Base-by-base conservation (phyloP, 2,888 invertebrate species). In the Netelia virgata region DNA sequence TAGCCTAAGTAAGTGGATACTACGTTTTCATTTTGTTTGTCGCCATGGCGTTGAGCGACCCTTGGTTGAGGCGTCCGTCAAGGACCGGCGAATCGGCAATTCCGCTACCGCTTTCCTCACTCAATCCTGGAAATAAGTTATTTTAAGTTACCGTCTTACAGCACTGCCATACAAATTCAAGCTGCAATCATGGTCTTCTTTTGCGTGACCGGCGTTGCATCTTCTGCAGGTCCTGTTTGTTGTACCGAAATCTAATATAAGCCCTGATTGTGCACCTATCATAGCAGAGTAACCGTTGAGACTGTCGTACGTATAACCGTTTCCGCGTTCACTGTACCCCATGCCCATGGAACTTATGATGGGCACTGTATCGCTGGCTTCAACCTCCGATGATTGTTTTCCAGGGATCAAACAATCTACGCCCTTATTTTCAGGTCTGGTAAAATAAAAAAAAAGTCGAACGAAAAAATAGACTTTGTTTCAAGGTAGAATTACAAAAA, bases 311-410 rank as follows among this genome's bases (percentile, higher is more conserved):
- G 57, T 41, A 18, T 36, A 68, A 16, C 75, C 74, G 3, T n/a
- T 68, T 20, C 77, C 77, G 36, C 81, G 81, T 16, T 73, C 73
- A 69, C 53, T 81, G 69, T 68, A 69, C 23, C 75, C 81, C 74
- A 81, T 81, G 18, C 75, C 81, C 28, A 11, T 41, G 6, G 74
- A 75, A 47, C 28, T 61, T 8, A 66, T 23, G 11, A 81, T 74
- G 5, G 66, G 72, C 5, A 72, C 79, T 23, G 20, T 80, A 11
- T 73, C 66, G 41, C n/a, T 28, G 23, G 14, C 63, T 16, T 59
- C 14, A 28, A 78, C 57, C 47, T 18, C 68, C 14, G 1, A 20
- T 68, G 18, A 11, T 14, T n/a, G 50, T 10, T 50, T 68, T 11
- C 20, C 47, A 20, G 47, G 66, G 11, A 66, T 43, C 18, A 69